Evolutionary conservation across 2,113 vertebrate genomes (phyloP).

Genomic region (Calonectris borealis): DNA sequence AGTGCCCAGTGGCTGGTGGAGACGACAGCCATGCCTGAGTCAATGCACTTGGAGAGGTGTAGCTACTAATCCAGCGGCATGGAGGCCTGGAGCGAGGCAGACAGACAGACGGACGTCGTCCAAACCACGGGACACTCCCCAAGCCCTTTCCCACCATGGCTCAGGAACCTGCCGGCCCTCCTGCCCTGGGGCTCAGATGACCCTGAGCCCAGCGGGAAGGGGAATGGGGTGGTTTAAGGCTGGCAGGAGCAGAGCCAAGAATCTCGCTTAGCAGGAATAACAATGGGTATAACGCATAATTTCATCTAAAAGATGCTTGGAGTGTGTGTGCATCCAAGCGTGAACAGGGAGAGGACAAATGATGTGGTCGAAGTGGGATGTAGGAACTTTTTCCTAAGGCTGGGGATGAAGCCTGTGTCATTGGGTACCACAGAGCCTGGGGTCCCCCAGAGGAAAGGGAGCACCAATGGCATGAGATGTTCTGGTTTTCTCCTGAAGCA

Average conservation of each 20-base stretch:
- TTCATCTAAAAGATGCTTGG: neutral
- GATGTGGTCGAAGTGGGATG: accelerated
- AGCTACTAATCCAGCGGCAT: neutral
- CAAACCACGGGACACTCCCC: neutral
- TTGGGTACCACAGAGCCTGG: accelerated
- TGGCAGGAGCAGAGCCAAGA: neutral
- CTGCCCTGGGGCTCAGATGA: neutral
- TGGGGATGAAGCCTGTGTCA: neutral
- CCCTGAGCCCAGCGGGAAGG: neutral
- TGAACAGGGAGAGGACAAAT: neutral
- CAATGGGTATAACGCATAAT: neutral
- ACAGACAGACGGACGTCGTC: neutral
- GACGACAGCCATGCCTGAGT: neutral
- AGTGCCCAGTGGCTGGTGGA: conserved; percentile 4
- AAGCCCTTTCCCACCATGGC: neutral
- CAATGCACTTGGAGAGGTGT: neutral
- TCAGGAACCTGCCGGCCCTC: neutral
- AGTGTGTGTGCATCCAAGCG: accelerated
- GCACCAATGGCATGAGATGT: too few species aligned
- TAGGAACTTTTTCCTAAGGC: neutral
- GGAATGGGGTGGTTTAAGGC: neutral
- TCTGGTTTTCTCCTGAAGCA: neutral
- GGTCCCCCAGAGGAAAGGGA: neutral
- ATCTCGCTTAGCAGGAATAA: neutral
- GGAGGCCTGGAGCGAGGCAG: neutral